These are phyloP conservation scores for Gisinianus flammeolus DNA, from an alignment of 2,888 invertebrate genomes.

Conservation along the genomic window DNA sequence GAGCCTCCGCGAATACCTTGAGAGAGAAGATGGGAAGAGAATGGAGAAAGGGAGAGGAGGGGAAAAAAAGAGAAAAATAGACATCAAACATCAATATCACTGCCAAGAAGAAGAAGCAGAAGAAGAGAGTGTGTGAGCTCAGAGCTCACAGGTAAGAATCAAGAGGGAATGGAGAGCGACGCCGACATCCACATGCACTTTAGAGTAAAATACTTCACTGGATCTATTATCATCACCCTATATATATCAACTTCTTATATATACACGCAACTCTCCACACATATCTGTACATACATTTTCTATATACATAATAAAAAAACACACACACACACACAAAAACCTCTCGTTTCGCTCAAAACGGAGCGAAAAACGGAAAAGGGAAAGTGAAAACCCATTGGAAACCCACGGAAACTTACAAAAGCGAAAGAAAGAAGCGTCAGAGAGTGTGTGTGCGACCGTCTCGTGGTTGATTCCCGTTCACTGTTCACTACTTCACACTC, in stretches of 20 bases:
- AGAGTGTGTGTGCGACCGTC: too few species aligned
- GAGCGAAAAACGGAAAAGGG: not conserved
- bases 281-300: not conserved
- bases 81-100: conserved; percentile 34
- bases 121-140: conserved; percentile 7
- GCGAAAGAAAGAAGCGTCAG: not conserved
- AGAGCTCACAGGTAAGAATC: conserved; percentile 9
- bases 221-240: conserved; percentile 16
- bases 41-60: too few species aligned
- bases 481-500: too few species aligned
- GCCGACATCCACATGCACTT: conserved; percentile 28
- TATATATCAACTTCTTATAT: not conserved
- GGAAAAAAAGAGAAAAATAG: conserved; percentile 60
- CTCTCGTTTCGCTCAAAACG: too few species aligned
- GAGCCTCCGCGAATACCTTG: conserved; percentile 81
- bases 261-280: too few species aligned
- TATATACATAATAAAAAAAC: too few species aligned
- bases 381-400: not conserved
- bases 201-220: not conserved
- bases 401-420: not conserved
- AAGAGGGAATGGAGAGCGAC: conserved; percentile 26
- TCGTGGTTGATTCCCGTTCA: not conserved
- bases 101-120: not conserved
- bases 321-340: too few species aligned
- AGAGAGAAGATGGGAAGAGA: conserved; percentile 27